Conservation (phyloP, 2,113 vertebrate species). For the Malurus alboscapulatus region DNA sequence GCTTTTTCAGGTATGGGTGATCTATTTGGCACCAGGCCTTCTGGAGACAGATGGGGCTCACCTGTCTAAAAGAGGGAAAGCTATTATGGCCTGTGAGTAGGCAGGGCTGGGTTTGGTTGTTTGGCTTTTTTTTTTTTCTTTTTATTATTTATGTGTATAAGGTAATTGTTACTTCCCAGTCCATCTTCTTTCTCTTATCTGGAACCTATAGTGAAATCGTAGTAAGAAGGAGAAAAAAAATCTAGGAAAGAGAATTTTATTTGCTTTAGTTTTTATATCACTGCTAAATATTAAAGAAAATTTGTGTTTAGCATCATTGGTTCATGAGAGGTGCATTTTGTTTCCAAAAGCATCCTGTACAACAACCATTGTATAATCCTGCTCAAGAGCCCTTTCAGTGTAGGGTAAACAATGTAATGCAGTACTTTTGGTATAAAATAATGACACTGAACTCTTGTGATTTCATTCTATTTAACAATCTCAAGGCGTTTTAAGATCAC, state of each 20-base stretch:
- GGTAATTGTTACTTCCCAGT: background rate
- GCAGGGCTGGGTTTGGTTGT: background rate
- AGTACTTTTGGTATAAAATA: background rate
- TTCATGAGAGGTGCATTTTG: slow-evolving; percentile 1
- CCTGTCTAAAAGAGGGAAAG: background rate
- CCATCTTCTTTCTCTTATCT: background rate
- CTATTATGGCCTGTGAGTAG: background rate
- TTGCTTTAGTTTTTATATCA: background rate
- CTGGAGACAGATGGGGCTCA: too few species aligned
- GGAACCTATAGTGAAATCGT: background rate
- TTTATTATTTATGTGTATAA: background rate
- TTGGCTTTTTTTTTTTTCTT: too few species aligned
- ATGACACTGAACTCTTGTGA: background rate
- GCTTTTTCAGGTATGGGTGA: background rate
- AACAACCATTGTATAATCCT: background rate
- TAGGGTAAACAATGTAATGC: background rate
- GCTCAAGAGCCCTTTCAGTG: slow-evolving; percentile 6
- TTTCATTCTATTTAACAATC: background rate
- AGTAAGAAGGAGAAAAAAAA: background rate
- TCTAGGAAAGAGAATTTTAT: background rate
- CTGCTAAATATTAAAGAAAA: background rate
- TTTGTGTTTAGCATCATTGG: background rate
- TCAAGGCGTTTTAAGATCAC: background rate
- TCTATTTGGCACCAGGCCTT: background rate
- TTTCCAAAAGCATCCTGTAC: background rate